Base-by-base conservation (phyloP, 2,888 invertebrate species). In the Electrophaes corylata region DNA sequence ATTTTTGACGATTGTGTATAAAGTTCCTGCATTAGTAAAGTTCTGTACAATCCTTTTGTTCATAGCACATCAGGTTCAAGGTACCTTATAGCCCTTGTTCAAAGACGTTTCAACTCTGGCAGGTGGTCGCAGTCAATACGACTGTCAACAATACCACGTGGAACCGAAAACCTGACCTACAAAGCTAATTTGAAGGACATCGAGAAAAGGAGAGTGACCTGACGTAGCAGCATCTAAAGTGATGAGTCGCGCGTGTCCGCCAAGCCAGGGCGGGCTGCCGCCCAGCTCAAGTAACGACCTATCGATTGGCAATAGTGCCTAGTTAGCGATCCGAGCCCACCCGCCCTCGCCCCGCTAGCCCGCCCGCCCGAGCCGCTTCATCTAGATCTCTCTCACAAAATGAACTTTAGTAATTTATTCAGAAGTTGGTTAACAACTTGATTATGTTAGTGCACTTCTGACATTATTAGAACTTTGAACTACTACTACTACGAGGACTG, bases 121-220 rank as follows among this genome's bases (percentile, higher is more conserved):
- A 77, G 71, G 73, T 79, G 75, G 71, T 73, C 58, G 62, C 67
- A 62, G 66, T 62, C 65, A 58, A 52, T 75, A 69, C 69, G 74
- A 72, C 72, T 78, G 85, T 84, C 87, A 89, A 90, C 88, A 90
- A 84, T 75, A 79, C 82, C 89, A 91, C 90, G 89, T 90, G 91
- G 85, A 81, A 81, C 82, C 77, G 80, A 80, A 88, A 88, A 88
- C 90, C 91, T 91, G 91, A 91, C 91, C 91, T 91, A 91, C 90
- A 91, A 88, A 91, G 91, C 91, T 91, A 91, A 91, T 91, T 91
- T 91, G 91, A 91, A 91, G 91, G 91, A 91, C 91, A 91, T 86
- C 88, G 88, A 87, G 91, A 91, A 91, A 91, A 91, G 91, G 91
- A 91, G 91, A 91, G 91, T 91, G 89, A 89, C 91, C 91, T 91